Conservation (phyloP, 2,797 vertebrate genomes). For the Squalus acanthias region DNA sequence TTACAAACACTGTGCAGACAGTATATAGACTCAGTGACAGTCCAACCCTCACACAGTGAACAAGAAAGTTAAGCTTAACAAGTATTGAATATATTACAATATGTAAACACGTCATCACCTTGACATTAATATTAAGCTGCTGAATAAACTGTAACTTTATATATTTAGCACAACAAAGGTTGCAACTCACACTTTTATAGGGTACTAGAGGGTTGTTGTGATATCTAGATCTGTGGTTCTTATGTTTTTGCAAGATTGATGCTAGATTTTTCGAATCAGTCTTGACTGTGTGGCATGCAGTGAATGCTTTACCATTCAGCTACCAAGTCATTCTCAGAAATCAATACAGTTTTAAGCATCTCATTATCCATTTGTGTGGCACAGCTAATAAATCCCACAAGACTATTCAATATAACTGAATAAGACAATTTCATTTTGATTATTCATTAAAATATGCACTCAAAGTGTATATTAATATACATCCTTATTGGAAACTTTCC, state of each 20-base stretch:
- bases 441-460: slow-evolving; percentile 15
- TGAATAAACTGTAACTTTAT: neutral
- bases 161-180: neutral
- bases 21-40: neutral
- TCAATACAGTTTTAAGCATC: slow-evolving; percentile 24
- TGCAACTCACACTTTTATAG: neutral
- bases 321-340: neutral
- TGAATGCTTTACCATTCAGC: neutral
- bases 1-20: neutral
- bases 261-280: neutral
- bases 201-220: neutral
- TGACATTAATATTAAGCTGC: neutral
- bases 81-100: neutral
- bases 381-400: slow-evolving; percentile 31
- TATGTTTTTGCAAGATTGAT: neutral
- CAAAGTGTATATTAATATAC: neutral
- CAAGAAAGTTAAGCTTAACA: neutral
- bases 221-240: neutral
- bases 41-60: neutral
- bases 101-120: neutral
- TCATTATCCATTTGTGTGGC: slow-evolving; percentile 5
- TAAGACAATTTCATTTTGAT: slow-evolving; percentile 23
- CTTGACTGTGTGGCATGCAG: neutral
- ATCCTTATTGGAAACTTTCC: neutral
- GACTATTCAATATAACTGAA: neutral